These are phyloP conservation scores for Plecotus auritus DNA, from an alignment of 2,113 vertebrate species.

Conservation along the genomic window DNA sequence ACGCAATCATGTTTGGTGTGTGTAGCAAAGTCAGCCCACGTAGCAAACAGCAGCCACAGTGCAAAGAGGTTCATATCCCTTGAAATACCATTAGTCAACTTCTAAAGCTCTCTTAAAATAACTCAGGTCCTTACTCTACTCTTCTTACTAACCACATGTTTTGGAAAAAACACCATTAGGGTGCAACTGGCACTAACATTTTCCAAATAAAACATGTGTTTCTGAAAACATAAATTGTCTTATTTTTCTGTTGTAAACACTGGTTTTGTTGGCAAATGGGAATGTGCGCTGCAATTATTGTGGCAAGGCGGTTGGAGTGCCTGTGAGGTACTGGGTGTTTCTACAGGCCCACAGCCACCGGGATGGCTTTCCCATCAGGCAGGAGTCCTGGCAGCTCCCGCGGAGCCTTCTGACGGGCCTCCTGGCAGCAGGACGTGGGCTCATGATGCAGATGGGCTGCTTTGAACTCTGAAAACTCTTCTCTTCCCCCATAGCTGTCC, in stretches of 20 bases:
- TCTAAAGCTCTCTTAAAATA: conserved; percentile 44
- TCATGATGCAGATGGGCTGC: neutral
- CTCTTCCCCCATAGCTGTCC: neutral
- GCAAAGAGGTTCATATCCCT: neutral
- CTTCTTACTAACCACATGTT: conserved; percentile 37
- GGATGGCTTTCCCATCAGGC: neutral
- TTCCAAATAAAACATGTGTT: conserved; percentile 69
- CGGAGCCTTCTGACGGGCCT: neutral
- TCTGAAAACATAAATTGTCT: conserved; percentile 47
- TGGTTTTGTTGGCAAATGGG: conserved; percentile 25
- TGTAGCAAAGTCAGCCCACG: fast-evolving
- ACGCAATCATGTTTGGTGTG: fast-evolving
- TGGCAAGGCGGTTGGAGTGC: neutral
- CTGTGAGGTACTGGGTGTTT: neutral
- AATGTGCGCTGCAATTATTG: neutral
- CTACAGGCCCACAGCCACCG: neutral
- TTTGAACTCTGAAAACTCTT: neutral
- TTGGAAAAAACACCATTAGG: conserved; percentile 44
- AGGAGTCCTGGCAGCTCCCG: neutral
- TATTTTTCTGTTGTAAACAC: conserved; percentile 44
- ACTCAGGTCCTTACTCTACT: neutral
- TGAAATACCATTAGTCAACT: neutral
- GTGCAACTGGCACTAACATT: conserved; percentile 37
- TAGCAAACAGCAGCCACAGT: neutral
- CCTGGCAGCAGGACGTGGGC: neutral